phyloP scores from a whole-genome alignment of 1,140 invertebrate species.

The Psilanteris sp. region DNA sequence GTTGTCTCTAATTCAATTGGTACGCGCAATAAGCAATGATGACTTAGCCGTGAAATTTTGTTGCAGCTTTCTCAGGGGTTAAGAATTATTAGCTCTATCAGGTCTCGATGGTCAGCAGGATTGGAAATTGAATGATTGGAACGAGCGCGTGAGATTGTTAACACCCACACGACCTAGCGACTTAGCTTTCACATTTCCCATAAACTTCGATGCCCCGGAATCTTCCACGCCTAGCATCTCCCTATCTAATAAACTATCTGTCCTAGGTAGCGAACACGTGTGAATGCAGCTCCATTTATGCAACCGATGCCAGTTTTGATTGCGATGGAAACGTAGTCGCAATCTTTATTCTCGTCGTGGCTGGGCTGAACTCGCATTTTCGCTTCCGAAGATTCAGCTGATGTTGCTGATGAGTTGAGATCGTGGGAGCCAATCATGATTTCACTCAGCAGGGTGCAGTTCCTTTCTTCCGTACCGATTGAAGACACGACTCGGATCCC shows the following conservation, averaged over 20 bases:
- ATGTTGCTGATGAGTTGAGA: slow-evolving; percentile 56
- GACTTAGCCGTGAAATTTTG: neutral
- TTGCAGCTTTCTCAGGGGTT: slow-evolving; percentile 4
- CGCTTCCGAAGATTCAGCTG: slow-evolving; percentile 37
- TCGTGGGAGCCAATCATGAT: slow-evolving; percentile 64
- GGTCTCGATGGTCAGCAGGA: slow-evolving; percentile 26
- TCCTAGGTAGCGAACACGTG: slow-evolving; percentile 33
- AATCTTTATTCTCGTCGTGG: slow-evolving; percentile 3
- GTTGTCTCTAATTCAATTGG: too few species aligned
- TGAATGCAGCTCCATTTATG: slow-evolving; percentile 56
- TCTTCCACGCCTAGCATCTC: slow-evolving; percentile 41
- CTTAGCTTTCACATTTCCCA: slow-evolving; percentile 59
- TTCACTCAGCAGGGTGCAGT: slow-evolving; percentile 58
- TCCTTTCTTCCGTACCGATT: slow-evolving; percentile 44
- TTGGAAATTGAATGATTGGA: slow-evolving; percentile 27
- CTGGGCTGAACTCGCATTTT: slow-evolving; percentile 6
- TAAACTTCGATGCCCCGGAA: slow-evolving; percentile 33
- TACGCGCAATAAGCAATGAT: too few species aligned
- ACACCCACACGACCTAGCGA: slow-evolving; percentile 44
- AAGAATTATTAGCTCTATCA: slow-evolving; percentile 4
- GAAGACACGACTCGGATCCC: slow-evolving; percentile 32
- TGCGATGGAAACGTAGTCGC: slow-evolving; percentile 11
- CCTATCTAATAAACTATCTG: slow-evolving; percentile 43
- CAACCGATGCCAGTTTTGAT: slow-evolving; percentile 55
- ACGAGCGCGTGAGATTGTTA: slow-evolving; percentile 56